These are phyloP conservation scores for Hydropsyche betteni DNA, from an alignment of 2,888 invertebrate species.

Conservation along the genomic window DNA sequence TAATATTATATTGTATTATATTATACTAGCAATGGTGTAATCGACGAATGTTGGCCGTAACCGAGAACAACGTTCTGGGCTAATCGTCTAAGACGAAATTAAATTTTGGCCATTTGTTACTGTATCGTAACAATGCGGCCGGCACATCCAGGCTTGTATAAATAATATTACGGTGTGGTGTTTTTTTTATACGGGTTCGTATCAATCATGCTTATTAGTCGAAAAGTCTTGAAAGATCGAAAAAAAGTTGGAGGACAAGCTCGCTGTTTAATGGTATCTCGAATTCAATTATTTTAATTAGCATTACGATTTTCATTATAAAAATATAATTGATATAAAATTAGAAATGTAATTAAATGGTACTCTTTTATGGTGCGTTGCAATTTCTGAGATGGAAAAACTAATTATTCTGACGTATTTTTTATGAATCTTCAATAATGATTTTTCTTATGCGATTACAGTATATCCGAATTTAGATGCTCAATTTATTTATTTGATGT, in stretches of 20 bases:
- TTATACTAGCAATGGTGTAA: no score
- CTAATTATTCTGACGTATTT: conserved; percentile 21
- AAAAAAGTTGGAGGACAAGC: not conserved
- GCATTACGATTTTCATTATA: not conserved
- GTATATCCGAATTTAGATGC: not conserved
- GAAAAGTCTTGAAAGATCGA: not conserved
- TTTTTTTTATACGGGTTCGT: not conserved
- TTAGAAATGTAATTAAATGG: not conserved
- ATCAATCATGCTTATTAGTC: conserved; percentile 13
- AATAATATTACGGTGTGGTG: not conserved
- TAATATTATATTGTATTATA: not conserved
- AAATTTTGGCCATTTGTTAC: conserved; percentile 22
- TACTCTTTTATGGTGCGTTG: not conserved
- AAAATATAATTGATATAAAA: not conserved
- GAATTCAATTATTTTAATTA: conserved; percentile 2
- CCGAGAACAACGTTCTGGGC: not conserved
- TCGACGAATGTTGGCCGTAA: not conserved
- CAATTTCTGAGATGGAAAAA: not conserved
- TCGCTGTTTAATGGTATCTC: no score
- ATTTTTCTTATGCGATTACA: conserved; percentile 10
- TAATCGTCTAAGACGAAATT: conserved; percentile 31
- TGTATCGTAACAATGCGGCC: conserved; percentile 8
- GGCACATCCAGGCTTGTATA: no score
- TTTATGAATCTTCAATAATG: conserved; percentile 16
- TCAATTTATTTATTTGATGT: conserved; percentile 14